Conservation (phyloP, 1,140 invertebrate genomes). For the Pogonus chalceus region DNA sequence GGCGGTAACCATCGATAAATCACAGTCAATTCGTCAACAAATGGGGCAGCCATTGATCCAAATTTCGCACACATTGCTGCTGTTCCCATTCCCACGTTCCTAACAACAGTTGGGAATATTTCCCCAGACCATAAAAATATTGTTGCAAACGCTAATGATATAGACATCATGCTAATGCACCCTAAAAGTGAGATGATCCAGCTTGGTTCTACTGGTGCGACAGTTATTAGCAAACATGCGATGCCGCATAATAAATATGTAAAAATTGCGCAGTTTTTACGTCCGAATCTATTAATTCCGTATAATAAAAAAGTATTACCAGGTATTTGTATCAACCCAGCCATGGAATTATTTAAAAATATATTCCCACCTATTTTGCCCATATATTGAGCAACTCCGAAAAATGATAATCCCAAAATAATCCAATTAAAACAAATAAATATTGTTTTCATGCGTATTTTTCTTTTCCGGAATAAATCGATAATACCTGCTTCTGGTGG, state of each 20-base stretch:
- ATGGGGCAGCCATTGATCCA: slow-evolving; percentile 51
- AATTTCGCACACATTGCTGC: slow-evolving; percentile 46
- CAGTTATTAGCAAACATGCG: background rate
- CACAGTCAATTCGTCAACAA: slow-evolving; percentile 35
- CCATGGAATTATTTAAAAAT: slow-evolving; percentile 57
- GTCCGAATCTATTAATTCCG: slow-evolving; percentile 49
- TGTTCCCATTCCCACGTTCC: slow-evolving; percentile 48
- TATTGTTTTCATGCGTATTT: slow-evolving; percentile 57
- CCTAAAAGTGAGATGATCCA: background rate
- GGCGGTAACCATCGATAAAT: slow-evolving; percentile 33
- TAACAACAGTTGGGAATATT: slow-evolving; percentile 51
- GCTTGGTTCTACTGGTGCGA: background rate
- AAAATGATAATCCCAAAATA: slow-evolving; percentile 56
- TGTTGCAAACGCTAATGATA: background rate
- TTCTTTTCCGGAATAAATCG: slow-evolving; percentile 59
- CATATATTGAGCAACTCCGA: slow-evolving; percentile 63
- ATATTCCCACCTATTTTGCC: slow-evolving; percentile 58
- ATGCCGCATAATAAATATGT: background rate
- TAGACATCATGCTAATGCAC: background rate
- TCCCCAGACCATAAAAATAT: slow-evolving; percentile 46
- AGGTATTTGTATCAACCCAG: slow-evolving; percentile 50
- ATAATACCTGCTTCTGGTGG: slow-evolving; percentile 28
- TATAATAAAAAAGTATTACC: slow-evolving; percentile 56
- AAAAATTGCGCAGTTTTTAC: slow-evolving; percentile 39
- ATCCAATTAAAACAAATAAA: slow-evolving; percentile 56